These are phyloP conservation scores for Endotricha flammealis DNA, from an alignment of 2,888 invertebrate species.

Conservation along the genomic window DNA sequence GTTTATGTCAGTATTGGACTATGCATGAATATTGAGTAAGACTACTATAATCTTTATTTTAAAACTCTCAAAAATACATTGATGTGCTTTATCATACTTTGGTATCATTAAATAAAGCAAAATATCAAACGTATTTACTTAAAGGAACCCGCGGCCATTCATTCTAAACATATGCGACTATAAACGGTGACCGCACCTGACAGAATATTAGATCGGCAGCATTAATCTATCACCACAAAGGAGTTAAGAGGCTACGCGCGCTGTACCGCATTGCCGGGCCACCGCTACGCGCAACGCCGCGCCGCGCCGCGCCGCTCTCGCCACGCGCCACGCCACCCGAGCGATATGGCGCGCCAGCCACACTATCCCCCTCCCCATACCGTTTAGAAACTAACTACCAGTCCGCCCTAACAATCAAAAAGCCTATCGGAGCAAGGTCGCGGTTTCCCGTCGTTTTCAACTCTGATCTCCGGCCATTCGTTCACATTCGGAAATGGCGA, in stretches of 20 bases:
- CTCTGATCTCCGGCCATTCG: conserved; percentile 50
- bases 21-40: too few species aligned
- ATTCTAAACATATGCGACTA: conserved; percentile 12
- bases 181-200: conserved; percentile 46
- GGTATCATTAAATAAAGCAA: too few species aligned
- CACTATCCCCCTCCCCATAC: too few species aligned
- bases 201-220: conserved; percentile 67
- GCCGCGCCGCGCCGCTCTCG: conserved; percentile 14
- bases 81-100: too few species aligned
- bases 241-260: conserved; percentile 7
- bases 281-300: conserved; percentile 18
- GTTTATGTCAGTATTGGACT: too few species aligned
- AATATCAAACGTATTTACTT: too few species aligned
- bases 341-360: neutral
- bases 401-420: conserved; percentile 50
- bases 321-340: conserved; percentile 16
- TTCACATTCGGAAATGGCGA: conserved; percentile 33
- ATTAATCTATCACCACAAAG: conserved; percentile 54
- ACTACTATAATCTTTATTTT: too few species aligned
- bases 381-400: too few species aligned
- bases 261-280: too few species aligned
- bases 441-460: conserved; percentile 53
- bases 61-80: too few species aligned
- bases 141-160: neutral
- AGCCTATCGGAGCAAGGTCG: conserved; percentile 53